These are phyloP conservation scores for Zoanthus gigantus DNA, from an alignment of 92 coral and sea anemone species.

Conservation along the genomic window DNA sequence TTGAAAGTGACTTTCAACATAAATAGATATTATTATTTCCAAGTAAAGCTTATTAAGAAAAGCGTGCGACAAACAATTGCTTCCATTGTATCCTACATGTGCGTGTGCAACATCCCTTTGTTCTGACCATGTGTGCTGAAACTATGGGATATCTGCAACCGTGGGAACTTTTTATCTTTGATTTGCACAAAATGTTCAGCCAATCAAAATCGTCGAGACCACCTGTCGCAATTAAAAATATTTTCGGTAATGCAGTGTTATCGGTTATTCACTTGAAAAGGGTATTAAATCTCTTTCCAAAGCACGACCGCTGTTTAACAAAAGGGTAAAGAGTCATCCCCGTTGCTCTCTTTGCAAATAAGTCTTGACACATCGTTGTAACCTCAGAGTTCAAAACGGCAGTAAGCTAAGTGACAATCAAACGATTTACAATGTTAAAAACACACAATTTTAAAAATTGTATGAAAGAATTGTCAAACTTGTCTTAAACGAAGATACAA, in stretches of 20 bases:
- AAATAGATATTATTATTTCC: slow-evolving; percentile 15
- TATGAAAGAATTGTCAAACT: not conserved
- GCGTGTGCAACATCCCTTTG: slow-evolving; percentile 55
- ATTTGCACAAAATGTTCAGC: slow-evolving; percentile 40
- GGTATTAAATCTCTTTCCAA: slow-evolving; percentile 5
- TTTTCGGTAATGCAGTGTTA: slow-evolving; percentile 32
- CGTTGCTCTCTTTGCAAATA: not conserved
- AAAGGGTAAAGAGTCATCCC: slow-evolving; percentile 2
- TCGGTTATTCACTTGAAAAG: slow-evolving; percentile 28
- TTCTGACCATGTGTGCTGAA: slow-evolving; percentile 78
- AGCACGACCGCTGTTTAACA: slow-evolving; percentile 10
- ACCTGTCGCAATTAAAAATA: slow-evolving; percentile 45
- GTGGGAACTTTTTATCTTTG: slow-evolving; percentile 79
- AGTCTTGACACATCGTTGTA: slow-evolving; percentile 26
- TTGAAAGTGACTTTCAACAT: slow-evolving; percentile 35
- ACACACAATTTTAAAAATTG: not conserved
- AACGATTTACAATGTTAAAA: not conserved
- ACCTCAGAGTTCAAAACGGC: slow-evolving; percentile 1
- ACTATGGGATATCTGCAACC: slow-evolving; percentile 65
- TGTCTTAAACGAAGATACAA: not conserved
- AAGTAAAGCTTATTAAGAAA: slow-evolving; percentile 36
- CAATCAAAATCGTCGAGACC: slow-evolving; percentile 34
- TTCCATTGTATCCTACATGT: slow-evolving; percentile 67
- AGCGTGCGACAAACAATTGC: slow-evolving; percentile 31
- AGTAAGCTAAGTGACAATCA: not conserved